Percentiles rank a stretch among this genome's conserved stretches.
Conservation (phyloP, 2,888 invertebrate genomes). For the Drosophila kuntzei region DNA sequence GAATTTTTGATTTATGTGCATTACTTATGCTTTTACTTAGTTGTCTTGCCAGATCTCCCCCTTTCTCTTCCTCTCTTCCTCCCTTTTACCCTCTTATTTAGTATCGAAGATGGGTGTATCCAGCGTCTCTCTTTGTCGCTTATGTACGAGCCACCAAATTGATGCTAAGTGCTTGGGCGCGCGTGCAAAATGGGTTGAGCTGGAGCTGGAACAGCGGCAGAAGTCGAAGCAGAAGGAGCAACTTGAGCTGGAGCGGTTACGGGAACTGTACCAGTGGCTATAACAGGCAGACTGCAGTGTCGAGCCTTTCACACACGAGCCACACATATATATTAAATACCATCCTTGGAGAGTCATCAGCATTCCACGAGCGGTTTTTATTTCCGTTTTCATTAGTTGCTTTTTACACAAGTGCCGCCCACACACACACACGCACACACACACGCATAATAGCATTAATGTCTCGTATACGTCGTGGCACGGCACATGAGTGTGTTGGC, state of each 20-base stretch:
- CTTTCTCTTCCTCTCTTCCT: background rate
- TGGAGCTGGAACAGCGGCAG: slow-evolving; percentile 1
- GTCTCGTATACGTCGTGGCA: slow-evolving; percentile 69
- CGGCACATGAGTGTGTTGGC: slow-evolving; percentile 20
- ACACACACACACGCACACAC: slow-evolving; percentile 39
- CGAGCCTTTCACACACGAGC: slow-evolving; percentile 67
- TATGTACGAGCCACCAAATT: slow-evolving; percentile 74
- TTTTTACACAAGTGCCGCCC: slow-evolving; percentile 79
- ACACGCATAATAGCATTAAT: slow-evolving; percentile 76
- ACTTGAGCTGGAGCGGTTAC: background rate
- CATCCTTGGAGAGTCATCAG: slow-evolving; percentile 82
- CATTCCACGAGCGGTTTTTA: slow-evolving; percentile 82
- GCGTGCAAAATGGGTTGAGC: slow-evolving; percentile 78
- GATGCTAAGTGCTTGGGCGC: slow-evolving; percentile 78
- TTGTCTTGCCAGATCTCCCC: slow-evolving; percentile 53
- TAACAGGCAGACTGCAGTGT: slow-evolving; percentile 30
- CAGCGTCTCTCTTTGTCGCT: slow-evolving; percentile 53
- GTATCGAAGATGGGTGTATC: slow-evolving; percentile 13
- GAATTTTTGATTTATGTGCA: slow-evolving; percentile 85
- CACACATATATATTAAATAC: slow-evolving; percentile 76
- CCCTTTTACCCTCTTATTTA: no score
- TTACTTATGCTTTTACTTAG: slow-evolving; percentile 83
- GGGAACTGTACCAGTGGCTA: background rate
- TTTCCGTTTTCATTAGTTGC: slow-evolving; percentile 82
- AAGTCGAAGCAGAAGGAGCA: background rate